Evolutionary conservation across 2,797 vertebrate species (phyloP).

Genomic region (Taeniopygia guttata): DNA sequence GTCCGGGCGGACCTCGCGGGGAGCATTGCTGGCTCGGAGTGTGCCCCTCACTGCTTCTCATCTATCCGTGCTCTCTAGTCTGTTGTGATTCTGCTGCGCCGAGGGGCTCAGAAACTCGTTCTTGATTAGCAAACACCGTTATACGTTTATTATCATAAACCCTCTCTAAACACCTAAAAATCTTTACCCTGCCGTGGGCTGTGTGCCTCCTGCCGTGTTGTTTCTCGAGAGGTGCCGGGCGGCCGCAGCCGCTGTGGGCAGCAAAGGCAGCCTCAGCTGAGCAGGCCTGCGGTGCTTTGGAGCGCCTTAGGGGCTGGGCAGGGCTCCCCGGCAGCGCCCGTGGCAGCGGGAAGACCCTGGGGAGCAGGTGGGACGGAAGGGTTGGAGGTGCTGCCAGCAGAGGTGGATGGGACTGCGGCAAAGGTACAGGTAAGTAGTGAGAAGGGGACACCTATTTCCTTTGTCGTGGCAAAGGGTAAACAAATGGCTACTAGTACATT

Average conservation of each 20-base stretch:
- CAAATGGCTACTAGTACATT: not conserved
- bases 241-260: accelerated
- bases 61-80: not conserved
- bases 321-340: accelerated
- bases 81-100: not conserved
- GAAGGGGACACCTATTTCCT: not conserved
- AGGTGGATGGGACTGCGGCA: not conserved
- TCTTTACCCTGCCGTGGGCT: not conserved
- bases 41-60: accelerated
- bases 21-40: not conserved
- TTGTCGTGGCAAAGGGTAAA: not conserved
- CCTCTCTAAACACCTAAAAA: too few species aligned
- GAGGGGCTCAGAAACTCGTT: not conserved
- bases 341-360: not conserved
- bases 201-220: not conserved
- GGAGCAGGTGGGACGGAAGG: not conserved
- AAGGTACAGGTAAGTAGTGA: not conserved
- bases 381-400: not conserved
- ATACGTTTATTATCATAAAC: not conserved
- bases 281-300: not conserved
- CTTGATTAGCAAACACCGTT: not conserved
- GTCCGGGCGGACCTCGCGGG: not conserved
- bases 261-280: not conserved
- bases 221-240: not conserved
- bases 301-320: not conserved